Base-by-base conservation (phyloP, 2,888 invertebrate species). In the Blastobasis adustella region DNA sequence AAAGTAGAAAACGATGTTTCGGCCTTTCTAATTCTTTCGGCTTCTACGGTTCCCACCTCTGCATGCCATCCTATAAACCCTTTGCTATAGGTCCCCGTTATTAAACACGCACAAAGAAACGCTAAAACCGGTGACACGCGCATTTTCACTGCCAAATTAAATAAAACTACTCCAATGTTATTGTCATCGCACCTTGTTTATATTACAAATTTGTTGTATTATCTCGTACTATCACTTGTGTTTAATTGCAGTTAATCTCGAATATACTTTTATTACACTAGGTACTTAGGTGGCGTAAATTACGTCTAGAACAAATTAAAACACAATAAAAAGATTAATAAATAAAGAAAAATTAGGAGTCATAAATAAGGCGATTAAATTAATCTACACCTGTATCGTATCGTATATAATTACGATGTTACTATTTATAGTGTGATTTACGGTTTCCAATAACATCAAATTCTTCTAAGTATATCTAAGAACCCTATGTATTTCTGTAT, bases 41-140 rank as follows among this genome's bases (percentile, higher is more conserved):
- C 81, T 58, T 74, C 65, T 60, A 70, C 73, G 4, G 78, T 60
- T 45, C 83, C 82, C n/a, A 77, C 69, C 56, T 58, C 64, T 45
- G 62, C 59, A 58, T 79, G 81, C 78, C 78, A 82, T 47, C 78
- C 77, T 46, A 61, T 53, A 10, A 64, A 63, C 9, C 61, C 63
- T 37, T 63, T 61, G 9, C 52, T 55, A 44, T 61, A 50, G 40
- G 61, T 55, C 23, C 23, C 23, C 23, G 23, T 23, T 23, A 23
- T 23, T 23, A 23, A 23, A 23, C 23, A 52, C 37, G 64, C 49
- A 47, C 58, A 65, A 36, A 76, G 56, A 10, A 73, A 45, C 56
- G 57, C 53, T 51, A 71, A 49, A 38, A 71, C 44, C 41, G 71
- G 50, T n/a, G 68, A 47, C 7, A 47, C 53, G 54, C 64, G 66